These are phyloP conservation scores for Temnothorax ravouxi DNA, from an alignment of 2,888 invertebrate genomes.

Conservation along the genomic window DNA sequence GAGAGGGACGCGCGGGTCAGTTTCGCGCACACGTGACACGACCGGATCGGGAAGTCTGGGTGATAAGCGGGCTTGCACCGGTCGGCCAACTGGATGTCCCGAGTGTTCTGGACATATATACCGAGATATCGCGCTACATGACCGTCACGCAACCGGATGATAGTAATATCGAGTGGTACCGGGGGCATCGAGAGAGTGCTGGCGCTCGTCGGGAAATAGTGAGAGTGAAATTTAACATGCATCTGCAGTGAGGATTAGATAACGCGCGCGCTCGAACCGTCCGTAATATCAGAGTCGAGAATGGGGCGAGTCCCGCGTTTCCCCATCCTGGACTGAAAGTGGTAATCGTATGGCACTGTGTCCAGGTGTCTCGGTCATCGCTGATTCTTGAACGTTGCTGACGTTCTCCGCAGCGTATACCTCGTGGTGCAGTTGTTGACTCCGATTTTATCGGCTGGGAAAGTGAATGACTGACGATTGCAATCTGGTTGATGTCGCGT, in stretches of 20 bases:
- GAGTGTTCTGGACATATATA: slow-evolving; percentile 21
- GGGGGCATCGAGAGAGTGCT: background rate
- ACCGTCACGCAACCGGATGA: slow-evolving; percentile 49
- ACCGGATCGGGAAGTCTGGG: slow-evolving; percentile 65
- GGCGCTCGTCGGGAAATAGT: slow-evolving; percentile 40
- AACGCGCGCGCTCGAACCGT: slow-evolving; percentile 13
- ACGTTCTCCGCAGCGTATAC: background rate
- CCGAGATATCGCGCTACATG: slow-evolving; percentile 25
- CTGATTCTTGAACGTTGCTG: no score
- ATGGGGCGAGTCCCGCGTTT: slow-evolving; percentile 32
- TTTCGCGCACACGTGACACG: slow-evolving; percentile 80
- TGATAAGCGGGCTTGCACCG: slow-evolving; percentile 22
- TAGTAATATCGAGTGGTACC: slow-evolving; percentile 45
- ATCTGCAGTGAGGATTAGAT: slow-evolving; percentile 51
- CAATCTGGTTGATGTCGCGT: slow-evolving; percentile 29
- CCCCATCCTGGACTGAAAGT: background rate
- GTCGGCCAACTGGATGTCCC: slow-evolving; percentile 12
- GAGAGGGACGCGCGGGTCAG: slow-evolving; percentile 74
- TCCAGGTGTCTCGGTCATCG: background rate
- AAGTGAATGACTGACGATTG: slow-evolving; percentile 34
- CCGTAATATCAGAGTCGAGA: slow-evolving; percentile 21
- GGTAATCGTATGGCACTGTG: background rate
- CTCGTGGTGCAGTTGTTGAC: background rate
- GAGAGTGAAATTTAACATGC: slow-evolving; percentile 57
- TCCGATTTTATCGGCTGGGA: background rate